These are phyloP conservation scores for Exocentrus adspersus DNA, from an alignment of 2,888 invertebrate species.

Conservation along the genomic window DNA sequence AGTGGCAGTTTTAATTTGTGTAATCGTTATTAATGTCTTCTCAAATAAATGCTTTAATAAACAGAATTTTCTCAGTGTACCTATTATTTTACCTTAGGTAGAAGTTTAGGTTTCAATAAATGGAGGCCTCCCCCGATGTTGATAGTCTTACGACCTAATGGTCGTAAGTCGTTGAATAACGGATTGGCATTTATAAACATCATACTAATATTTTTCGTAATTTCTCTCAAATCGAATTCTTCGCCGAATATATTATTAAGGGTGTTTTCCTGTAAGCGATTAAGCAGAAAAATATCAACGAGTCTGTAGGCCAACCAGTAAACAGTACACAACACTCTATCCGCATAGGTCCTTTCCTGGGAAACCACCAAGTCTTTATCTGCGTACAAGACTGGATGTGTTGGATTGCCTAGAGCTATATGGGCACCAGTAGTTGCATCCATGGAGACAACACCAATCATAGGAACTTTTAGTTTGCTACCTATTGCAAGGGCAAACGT, in stretches of 20 bases:
- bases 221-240: conserved; percentile 46
- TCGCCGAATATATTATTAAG: conserved; percentile 26
- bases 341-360: conserved; percentile 47
- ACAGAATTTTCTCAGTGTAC: too few relatives aligned
- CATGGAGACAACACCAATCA: conserved; percentile 56
- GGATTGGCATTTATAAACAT: conserved; percentile 57
- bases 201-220: conserved; percentile 54
- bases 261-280: not conserved
- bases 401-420: conserved; percentile 54
- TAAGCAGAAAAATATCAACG: conserved; percentile 12
- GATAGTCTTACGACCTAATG: conserved; percentile 53
- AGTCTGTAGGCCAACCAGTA: conserved; percentile 19
- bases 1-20: too few relatives aligned
- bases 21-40: too few relatives aligned
- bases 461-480: conserved; percentile 55
- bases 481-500: conserved; percentile 47
- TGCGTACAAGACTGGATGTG: conserved; percentile 57
- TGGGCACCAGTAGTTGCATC: conserved; percentile 52
- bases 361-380: conserved; percentile 49
- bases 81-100: conserved; percentile 53
- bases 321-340: conserved; percentile 49
- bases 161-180: conserved; percentile 50
- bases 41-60: too few relatives aligned
- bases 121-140: conserved; percentile 52
- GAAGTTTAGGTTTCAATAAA: conserved; percentile 40